Conservation (phyloP, 2,888 invertebrate species). For the Choristoneura rosaceana region DNA sequence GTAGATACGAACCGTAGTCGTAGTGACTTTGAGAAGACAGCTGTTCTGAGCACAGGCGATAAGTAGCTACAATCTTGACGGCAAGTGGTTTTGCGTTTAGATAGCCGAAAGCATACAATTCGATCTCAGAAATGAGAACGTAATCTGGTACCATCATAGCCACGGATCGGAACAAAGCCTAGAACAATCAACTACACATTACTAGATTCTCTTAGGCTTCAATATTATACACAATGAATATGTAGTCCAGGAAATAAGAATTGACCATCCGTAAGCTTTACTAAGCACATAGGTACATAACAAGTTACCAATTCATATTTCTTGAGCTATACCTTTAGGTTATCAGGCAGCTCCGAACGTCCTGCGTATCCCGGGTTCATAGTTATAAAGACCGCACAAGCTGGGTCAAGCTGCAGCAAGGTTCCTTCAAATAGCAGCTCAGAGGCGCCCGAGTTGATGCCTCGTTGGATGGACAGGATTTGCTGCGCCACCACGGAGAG, state of each 20-base stretch:
- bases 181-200: constrained; percentile 43
- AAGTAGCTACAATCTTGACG: constrained; percentile 97
- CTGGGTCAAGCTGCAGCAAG: constrained; percentile 91
- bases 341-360: constrained; percentile 96
- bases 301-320: no score
- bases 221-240: not conserved
- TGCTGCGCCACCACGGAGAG: constrained; percentile 98
- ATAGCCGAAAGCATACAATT: constrained; percentile 96
- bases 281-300: no score
- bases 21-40: constrained; percentile 97
- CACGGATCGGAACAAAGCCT: constrained; percentile 96
- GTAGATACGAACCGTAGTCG: constrained; percentile 90
- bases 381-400: constrained; percentile 97
- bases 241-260: no score
- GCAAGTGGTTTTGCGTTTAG: constrained; percentile 94
- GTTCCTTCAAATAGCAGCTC: constrained; percentile 96
- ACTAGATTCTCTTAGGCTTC: not conserved
- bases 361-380: constrained; percentile 99
- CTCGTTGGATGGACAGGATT: constrained; percentile 96
- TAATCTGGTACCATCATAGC: constrained; percentile 99
- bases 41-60: constrained; percentile 96
- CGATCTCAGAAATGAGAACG: constrained; percentile 97
- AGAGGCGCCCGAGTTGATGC: constrained; percentile 91
- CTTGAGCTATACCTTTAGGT: constrained; percentile 92
- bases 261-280: no score